These are phyloP conservation scores for Heliothis subflexa DNA, from an alignment of 1,140 invertebrate genomes.

Conservation along the genomic window DNA sequence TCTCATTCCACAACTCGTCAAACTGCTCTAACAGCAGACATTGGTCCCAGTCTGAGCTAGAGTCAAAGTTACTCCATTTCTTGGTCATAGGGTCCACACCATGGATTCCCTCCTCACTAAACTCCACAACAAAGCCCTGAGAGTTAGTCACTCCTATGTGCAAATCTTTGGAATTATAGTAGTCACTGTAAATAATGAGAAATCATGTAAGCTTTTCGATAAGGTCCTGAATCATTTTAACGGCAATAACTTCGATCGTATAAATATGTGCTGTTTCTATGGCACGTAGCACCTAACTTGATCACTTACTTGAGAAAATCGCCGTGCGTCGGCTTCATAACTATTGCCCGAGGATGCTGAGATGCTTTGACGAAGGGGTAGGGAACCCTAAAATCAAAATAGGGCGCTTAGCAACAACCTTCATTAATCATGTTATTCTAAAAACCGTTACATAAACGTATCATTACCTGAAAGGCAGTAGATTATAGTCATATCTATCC, in stretches of 20 bases:
- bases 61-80: constrained; percentile 75
- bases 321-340: constrained; percentile 92
- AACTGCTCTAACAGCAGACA: constrained; percentile 90
- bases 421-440: constrained; percentile 39
- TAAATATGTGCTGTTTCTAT: neutral
- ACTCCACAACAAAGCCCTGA: constrained; percentile 91
- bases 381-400: constrained; percentile 88
- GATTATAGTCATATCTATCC: constrained; percentile 86
- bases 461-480: constrained; percentile 91
- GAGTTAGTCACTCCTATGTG: constrained; percentile 94
- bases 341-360: constrained; percentile 90
- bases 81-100: constrained; percentile 77
- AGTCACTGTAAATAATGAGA: constrained; percentile 88
- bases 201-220: constrained; percentile 48
- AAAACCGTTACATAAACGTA: constrained; percentile 41
- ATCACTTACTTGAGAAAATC: constrained; percentile 92
- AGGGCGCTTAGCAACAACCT: constrained; percentile 65
- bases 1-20: constrained; percentile 89
- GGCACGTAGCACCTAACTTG: constrained; percentile 31
- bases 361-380: constrained; percentile 92
- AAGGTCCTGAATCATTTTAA: constrained; percentile 63
- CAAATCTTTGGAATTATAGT: constrained; percentile 92
- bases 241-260: constrained; percentile 22
- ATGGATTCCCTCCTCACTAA: constrained; percentile 90
- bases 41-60: constrained; percentile 88